Percentiles rank a stretch among this genome's conserved stretches.
phyloP scores from a whole-genome alignment of 2,797 vertebrate genomes.

The Gymnothorax javanicus region DNA sequence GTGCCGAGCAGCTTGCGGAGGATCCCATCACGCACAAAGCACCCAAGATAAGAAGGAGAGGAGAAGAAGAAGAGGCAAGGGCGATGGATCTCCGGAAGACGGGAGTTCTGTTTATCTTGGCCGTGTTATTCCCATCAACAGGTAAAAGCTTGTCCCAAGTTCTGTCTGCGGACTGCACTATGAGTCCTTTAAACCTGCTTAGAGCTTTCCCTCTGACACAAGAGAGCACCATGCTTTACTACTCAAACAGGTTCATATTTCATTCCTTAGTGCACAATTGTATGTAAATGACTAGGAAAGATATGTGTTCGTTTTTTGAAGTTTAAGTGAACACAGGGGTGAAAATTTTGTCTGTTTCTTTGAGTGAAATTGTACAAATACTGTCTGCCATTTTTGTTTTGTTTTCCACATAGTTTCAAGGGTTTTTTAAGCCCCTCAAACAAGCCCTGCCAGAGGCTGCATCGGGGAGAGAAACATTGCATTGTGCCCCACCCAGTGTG shows the following conservation, averaged over 20 bases:
- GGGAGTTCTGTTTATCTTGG: slow-evolving; percentile 41
- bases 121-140: slow-evolving; percentile 35
- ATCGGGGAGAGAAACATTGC: not conserved
- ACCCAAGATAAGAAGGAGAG: not conserved
- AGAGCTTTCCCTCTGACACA: not conserved
- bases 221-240: not conserved
- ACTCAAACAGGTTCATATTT: not conserved
- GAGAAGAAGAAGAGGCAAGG: not conserved
- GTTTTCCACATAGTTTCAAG: not conserved
- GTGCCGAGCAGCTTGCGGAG: not conserved
- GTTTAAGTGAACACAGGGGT: not conserved
- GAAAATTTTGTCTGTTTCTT: not conserved
- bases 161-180: not conserved
- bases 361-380: not conserved
- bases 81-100: slow-evolving; percentile 45
- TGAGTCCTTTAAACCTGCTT: not conserved
- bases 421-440: not conserved
- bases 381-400: not conserved
- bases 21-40: not conserved
- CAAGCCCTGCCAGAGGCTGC: not conserved
- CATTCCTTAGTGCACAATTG: too few relatives aligned
- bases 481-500: not conserved
- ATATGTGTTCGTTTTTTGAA: not conserved
- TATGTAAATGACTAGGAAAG: not conserved
- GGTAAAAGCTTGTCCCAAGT: slow-evolving; percentile 40